Evolutionary conservation across 2,113 vertebrate species (phyloP).

Genomic region (Thamnophis sirtalis): DNA sequence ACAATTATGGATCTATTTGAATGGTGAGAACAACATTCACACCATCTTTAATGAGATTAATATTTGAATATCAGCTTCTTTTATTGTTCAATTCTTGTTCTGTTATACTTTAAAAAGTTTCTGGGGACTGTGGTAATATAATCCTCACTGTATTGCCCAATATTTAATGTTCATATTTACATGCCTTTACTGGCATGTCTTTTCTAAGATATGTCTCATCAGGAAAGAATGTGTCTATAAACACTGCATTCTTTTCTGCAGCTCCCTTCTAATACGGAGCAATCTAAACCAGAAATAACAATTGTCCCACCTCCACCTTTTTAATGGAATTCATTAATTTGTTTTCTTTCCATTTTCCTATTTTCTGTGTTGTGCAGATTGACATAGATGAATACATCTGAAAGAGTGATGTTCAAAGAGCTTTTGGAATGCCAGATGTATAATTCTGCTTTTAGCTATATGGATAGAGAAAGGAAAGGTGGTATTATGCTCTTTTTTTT

Average conservation of each 20-base stretch:
- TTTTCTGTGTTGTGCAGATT: conserved; percentile 17
- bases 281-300: conserved; percentile 55
- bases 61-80: conserved; percentile 18
- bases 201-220: conserved; percentile 46
- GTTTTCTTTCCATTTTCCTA: not conserved
- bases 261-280: conserved; percentile 48
- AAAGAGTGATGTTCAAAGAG: conserved; percentile 4
- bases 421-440: conserved; percentile 3
- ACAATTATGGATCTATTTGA: not conserved
- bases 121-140: conserved; percentile 25
- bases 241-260: conserved; percentile 48
- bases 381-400: not conserved
- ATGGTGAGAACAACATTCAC: not conserved
- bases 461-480: not conserved
- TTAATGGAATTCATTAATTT: not conserved
- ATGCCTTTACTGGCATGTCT: conserved; percentile 48
- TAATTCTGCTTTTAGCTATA: not conserved
- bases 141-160: conserved; percentile 40
- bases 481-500: not conserved
- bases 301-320: conserved; percentile 13
- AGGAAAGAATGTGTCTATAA: conserved; percentile 53
- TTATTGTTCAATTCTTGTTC: not conserved
- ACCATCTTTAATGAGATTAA: conserved; percentile 23
- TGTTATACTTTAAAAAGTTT: conserved; percentile 51
- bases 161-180: conserved; percentile 45